Base-by-base conservation (phyloP, 1,140 invertebrate genomes). In the Bombus impatiens region DNA sequence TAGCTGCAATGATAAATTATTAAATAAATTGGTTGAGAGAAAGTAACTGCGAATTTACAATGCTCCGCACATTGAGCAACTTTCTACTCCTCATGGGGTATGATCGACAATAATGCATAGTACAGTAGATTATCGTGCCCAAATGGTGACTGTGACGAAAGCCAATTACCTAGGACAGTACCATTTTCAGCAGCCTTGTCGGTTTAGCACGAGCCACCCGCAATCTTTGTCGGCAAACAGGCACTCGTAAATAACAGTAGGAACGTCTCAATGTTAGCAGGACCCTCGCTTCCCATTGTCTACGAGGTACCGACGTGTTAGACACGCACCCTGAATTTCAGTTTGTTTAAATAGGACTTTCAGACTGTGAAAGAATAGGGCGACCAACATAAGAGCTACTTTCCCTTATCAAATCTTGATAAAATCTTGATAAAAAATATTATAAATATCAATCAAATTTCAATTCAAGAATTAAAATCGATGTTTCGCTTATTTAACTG, bases 191-290 rank as follows among this genome's bases (percentile, higher is more conserved):
- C 78, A 86, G 84, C 78, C 70, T 81, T 59, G 8, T 81, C 71
- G 44, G 78, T 62, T 86, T 70, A 47, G 79, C n/a, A 82, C 90
- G 86, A 91, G 91, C 91, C 91, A 93, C 92, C 91, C 92, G 92
- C 91, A 92, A 94, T 92, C 79, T 92, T 80, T 93, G 91, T 94
- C 89, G 91, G 91, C 86, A 93, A 93, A 93, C 92, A 92, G 90
- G 86, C 74, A 57, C 86, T 91, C 90, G 90, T 93, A 93, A 94
- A 94, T 93, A 86, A 89, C 68, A 37, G 65, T 32, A 62, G 47
- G 84, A 80, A 86, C 78, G 62, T 90, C 77, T 84, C 84, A 77
- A 86, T 77, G 85, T 75, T 78, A 70, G 78, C 70, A 65, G 77
- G 62, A 82, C 59, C 42, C 72, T 78, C 28, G 42, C 18, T 32